Evolutionary conservation across 2,888 invertebrate genomes (phyloP).

Genomic region (Epistrophella euchroma): DNA sequence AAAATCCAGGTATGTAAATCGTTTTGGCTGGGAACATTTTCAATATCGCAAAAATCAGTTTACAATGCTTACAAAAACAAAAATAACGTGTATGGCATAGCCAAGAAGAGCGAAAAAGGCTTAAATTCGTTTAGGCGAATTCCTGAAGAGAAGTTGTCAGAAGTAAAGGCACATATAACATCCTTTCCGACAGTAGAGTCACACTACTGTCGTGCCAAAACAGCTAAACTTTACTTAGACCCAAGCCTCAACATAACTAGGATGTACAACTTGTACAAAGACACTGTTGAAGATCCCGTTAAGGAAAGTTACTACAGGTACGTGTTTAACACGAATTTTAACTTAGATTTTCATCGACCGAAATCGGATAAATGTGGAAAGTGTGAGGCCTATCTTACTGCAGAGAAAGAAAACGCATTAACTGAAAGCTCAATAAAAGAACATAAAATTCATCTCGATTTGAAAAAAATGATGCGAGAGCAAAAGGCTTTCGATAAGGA

Average conservation of each 20-base stretch:
- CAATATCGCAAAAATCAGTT: slow-evolving; percentile 34
- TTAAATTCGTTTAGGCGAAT: slow-evolving; percentile 1
- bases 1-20: slow-evolving; percentile 38
- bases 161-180: background rate
- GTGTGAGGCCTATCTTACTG: slow-evolving; percentile 35
- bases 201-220: slow-evolving; percentile 17
- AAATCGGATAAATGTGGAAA: slow-evolving; percentile 51
- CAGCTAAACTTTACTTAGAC: background rate
- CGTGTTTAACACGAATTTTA: slow-evolving; percentile 21
- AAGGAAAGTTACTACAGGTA: background rate
- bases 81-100: slow-evolving; percentile 14
- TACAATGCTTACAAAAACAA: slow-evolving; percentile 29
- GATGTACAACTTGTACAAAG: slow-evolving; percentile 6
- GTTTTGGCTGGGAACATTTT: slow-evolving; percentile 39
- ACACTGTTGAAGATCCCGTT: slow-evolving; percentile 3
- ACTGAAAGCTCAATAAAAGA: slow-evolving; percentile 27
- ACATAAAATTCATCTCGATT: slow-evolving; percentile 4
- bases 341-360: slow-evolving; percentile 42
- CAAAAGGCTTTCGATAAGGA: slow-evolving; percentile 28
- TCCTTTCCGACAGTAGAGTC: slow-evolving; percentile 8
- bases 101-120: slow-evolving; percentile 15
- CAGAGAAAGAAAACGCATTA: slow-evolving; percentile 29
- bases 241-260: slow-evolving; percentile 4
- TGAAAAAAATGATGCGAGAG: slow-evolving; percentile 29
- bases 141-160: background rate